These are phyloP conservation scores for Glandiceps talaboti DNA, from an alignment of 53 echinoderm and acorn worm genomes.

Conservation along the genomic window DNA sequence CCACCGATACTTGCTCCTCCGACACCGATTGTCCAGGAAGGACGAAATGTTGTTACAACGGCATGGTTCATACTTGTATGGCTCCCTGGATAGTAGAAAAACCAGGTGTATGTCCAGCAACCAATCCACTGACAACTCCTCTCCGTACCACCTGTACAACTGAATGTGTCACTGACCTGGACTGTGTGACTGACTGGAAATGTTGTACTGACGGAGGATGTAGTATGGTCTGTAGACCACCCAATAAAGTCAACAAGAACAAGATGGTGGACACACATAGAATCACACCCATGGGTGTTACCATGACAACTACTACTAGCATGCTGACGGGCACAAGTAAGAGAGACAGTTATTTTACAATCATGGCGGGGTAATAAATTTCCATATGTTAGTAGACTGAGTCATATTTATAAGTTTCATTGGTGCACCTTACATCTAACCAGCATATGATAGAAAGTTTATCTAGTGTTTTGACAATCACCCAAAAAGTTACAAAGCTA, in stretches of 20 bases:
- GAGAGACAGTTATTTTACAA: no score
- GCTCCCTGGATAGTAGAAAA: not conserved
- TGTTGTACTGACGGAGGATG: constrained; percentile 21
- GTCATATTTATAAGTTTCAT: no score
- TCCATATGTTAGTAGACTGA: no score
- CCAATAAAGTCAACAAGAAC: not conserved
- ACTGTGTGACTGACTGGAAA: constrained; percentile 16
- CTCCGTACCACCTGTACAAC: constrained; percentile 18
- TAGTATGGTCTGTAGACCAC: constrained; percentile 24
- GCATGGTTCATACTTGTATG: constrained; percentile 12
- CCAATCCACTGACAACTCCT: constrained; percentile 18
- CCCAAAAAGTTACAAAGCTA: no score
- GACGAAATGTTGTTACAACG: constrained; percentile 33
- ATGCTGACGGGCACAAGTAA: not conserved
- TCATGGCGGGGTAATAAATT: no score
- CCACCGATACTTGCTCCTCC: constrained; percentile 6
- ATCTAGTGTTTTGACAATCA: no score
- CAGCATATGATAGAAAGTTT: no score
- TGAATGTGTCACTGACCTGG: constrained; percentile 21
- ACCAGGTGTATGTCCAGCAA: not conserved
- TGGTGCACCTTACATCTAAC: no score
- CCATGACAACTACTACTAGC: not conserved
- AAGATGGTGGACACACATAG: not conserved
- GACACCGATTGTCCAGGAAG: constrained; percentile 30
- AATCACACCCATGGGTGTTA: no score